Base-by-base conservation (phyloP, 2,888 invertebrate genomes). In the Hylaea fasciaria region DNA sequence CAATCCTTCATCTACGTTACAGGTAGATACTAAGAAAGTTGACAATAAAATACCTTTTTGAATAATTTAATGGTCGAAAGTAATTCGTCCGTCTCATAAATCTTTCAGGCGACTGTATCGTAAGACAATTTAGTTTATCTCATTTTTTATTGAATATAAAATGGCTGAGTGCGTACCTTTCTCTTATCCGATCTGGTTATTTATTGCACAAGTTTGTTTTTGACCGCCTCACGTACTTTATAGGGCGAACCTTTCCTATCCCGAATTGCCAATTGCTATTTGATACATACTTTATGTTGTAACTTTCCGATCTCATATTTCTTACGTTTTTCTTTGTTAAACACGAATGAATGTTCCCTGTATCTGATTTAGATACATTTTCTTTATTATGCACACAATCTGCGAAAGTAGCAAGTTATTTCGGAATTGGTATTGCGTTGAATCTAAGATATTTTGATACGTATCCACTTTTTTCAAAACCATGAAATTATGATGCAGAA, bases 191-290 rank as follows among this genome's bases (percentile, higher is more conserved):
- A 87, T 87, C 81, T 84, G 83, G 88, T 90, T 90, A 91, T 91
- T 91, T 92, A 92, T 91, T 84, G 88, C 87, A 82, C 79, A 90
- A 91, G 87, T 91, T 91, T 91, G 90, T 90, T 89, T 89, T 89
- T 89, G 91, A 91, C 91, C 91, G 91, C 87, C 89, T 83, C 91
- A 90, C 91, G 91, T 91, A 89, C 86, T 90, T 89, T 91, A 91
- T 90, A 86, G 89, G 89, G 80, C 82, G 84, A 89, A 89, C 90
- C 90, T 88, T 88, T 85, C 81, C 87, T 81, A 89, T 89, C 83
- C 89, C 80, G 88, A 86, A 91, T 90, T 89, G 89, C 80, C 91
- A 90, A 91, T 91, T 87, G 89, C 87, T 86, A 83, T 90, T 89
- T 90, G 89, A 89, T 89, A 86, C 89, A 87, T 89, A 86, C 83